These are phyloP conservation scores for Ericerus pela DNA, from an alignment of 1,140 invertebrate species.

Conservation along the genomic window DNA sequence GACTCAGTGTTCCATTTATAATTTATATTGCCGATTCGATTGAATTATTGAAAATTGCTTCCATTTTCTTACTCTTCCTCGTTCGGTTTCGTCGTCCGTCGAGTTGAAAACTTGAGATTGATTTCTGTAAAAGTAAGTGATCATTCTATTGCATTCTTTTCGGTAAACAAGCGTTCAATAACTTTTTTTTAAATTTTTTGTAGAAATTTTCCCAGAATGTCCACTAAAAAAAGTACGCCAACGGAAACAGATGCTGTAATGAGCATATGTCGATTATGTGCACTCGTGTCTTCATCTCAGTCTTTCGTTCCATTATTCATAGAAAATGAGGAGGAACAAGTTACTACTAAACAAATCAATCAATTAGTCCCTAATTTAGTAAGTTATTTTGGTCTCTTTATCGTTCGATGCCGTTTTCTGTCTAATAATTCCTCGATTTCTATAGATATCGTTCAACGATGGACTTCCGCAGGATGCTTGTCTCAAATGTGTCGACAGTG, in stretches of 20 bases:
- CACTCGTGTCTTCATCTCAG: neutral
- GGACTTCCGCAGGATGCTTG: neutral
- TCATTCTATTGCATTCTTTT: neutral
- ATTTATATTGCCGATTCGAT: too few relatives aligned
- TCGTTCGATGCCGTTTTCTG: neutral
- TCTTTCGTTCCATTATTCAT: neutral
- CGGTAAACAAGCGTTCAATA: neutral
- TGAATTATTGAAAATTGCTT: slow-evolving; percentile 98
- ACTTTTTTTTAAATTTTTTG: neutral
- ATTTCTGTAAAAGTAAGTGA: slow-evolving; percentile 34
- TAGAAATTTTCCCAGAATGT: neutral
- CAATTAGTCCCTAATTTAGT: neutral
- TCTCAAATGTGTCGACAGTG: neutral
- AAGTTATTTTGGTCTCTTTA: neutral
- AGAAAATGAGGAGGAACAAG: neutral
- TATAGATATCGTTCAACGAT: neutral
- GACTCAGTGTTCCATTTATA: too few relatives aligned
- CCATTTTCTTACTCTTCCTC: slow-evolving; percentile 97
- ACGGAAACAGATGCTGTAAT: neutral
- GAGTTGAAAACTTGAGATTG: slow-evolving; percentile 78
- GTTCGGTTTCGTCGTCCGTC: too few relatives aligned
- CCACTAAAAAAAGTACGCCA: neutral
- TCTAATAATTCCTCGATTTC: neutral
- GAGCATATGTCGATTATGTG: neutral
- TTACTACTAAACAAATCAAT: neutral